phyloP scores from a whole-genome alignment of 2,888 invertebrate species.

The Tachystola acroxantha region DNA sequence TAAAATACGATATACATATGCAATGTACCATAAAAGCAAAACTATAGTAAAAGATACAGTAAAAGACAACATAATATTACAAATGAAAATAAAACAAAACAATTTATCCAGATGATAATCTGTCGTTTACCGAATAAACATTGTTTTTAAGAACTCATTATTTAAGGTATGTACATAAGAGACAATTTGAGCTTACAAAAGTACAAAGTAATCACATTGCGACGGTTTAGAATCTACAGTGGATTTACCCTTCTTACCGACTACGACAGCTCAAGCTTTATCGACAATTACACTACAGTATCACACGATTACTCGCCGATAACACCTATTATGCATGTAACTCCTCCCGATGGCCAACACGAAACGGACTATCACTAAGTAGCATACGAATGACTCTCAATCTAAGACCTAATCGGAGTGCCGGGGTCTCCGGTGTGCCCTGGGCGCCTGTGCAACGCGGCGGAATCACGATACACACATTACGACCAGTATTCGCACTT shows the following conservation, averaged over 20 bases:
- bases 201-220: constrained; percentile 74
- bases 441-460: no score
- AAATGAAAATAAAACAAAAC: constrained; percentile 49
- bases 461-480: no score
- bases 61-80: constrained; percentile 25
- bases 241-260: constrained; percentile 72
- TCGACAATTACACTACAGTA: constrained; percentile 68
- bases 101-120: constrained; percentile 60
- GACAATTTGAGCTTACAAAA: constrained; percentile 76
- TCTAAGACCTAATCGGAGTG: constrained; percentile 14
- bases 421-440: no score
- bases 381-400: constrained; percentile 43
- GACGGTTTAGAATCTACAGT: constrained; percentile 68
- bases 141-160: constrained; percentile 51
- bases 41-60: constrained; percentile 31
- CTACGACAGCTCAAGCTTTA: constrained; percentile 71
- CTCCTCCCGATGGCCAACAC: constrained; percentile 61
- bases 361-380: constrained; percentile 58
- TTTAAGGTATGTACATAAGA: constrained; percentile 70
- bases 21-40: constrained; percentile 38
- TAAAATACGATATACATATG: constrained; percentile 10
- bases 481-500: no score
- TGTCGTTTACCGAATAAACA: constrained; percentile 60
- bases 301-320: constrained; percentile 69
- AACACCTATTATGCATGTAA: constrained; percentile 67